phyloP scores from a whole-genome alignment of 2,888 invertebrate genomes.

The Strigamia transsilvanica region DNA sequence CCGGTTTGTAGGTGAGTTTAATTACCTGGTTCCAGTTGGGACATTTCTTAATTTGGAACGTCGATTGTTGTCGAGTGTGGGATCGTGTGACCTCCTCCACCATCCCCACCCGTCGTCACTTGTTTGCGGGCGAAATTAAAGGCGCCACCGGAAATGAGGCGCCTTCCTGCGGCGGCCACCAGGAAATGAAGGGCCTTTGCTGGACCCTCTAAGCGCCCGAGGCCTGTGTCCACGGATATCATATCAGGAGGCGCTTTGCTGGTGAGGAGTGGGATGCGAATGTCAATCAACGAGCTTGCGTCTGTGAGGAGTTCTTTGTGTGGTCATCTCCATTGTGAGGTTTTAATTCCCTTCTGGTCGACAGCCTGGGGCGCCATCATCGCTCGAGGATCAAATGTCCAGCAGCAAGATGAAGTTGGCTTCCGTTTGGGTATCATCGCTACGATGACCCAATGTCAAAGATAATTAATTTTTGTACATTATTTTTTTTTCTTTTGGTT shows the following conservation, averaged over 20 bases:
- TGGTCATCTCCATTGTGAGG: constrained; percentile 49
- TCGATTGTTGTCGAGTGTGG: constrained; percentile 43
- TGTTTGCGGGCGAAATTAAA: constrained; percentile 51
- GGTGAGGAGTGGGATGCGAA: constrained; percentile 43
- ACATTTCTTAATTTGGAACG: constrained; percentile 49
- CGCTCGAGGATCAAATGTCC: constrained; percentile 48
- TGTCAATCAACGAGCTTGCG: constrained; percentile 44
- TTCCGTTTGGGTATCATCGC: constrained; percentile 33
- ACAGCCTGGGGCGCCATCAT: constrained; percentile 48
- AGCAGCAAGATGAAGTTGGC: constrained; percentile 40
- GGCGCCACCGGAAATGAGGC: constrained; percentile 50
- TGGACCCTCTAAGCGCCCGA: constrained; percentile 43
- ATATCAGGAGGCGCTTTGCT: constrained; percentile 32
- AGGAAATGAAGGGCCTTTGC: constrained; percentile 51
- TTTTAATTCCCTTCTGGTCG: constrained; percentile 46
- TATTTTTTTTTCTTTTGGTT: too few relatives aligned
- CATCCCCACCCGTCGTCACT: constrained; percentile 18
- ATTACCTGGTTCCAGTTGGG: constrained; percentile 49
- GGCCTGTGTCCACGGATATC: constrained; percentile 40
- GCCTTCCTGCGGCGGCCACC: constrained; percentile 45
- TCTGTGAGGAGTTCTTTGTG: constrained; percentile 45
- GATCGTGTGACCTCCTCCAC: constrained; percentile 40
- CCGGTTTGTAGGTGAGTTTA: constrained; percentile 48
- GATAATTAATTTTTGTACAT: constrained; percentile 17
- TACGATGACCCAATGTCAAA: constrained; percentile 19